These are phyloP conservation scores for Amia ocellicauda DNA, from an alignment of 2,113 vertebrate genomes.

Conservation along the genomic window DNA sequence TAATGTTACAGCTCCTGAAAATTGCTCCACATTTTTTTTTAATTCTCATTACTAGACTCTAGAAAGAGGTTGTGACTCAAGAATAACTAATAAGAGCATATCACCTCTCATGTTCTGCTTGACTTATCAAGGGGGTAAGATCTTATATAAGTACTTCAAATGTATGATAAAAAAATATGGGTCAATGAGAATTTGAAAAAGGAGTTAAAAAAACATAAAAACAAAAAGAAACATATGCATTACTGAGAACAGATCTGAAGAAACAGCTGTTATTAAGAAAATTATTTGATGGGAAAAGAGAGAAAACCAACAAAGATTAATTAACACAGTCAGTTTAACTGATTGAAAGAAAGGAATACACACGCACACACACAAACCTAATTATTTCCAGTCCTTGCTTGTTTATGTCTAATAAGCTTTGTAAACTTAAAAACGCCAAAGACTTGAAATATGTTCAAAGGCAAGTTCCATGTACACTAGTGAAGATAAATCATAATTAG, in stretches of 20 bases:
- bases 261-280: slow-evolving; percentile 55
- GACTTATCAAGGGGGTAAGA: slow-evolving; percentile 10
- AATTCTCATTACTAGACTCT: slow-evolving; percentile 37
- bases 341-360: slow-evolving; percentile 61
- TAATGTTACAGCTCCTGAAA: slow-evolving; percentile 30
- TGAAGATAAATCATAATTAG: slow-evolving; percentile 47
- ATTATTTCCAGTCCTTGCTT: slow-evolving; percentile 64
- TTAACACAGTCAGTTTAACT: slow-evolving; percentile 59
- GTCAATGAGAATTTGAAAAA: slow-evolving; percentile 58
- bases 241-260: slow-evolving; percentile 66
- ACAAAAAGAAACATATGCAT: slow-evolving; percentile 54
- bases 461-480: slow-evolving; percentile 35
- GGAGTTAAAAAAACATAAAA: slow-evolving; percentile 31
- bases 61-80: slow-evolving; percentile 45
- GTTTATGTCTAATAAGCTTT: slow-evolving; percentile 51
- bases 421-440: slow-evolving; percentile 62
- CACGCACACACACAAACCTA: slow-evolving; percentile 44
- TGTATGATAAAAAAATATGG: slow-evolving; percentile 64
- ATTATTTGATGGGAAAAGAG: slow-evolving; percentile 61
- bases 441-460: slow-evolving; percentile 60
- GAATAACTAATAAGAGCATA: slow-evolving; percentile 56
- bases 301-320: slow-evolving; percentile 61
- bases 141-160: slow-evolving; percentile 51
- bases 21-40: slow-evolving; percentile 2
- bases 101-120: slow-evolving; percentile 35